Percentiles rank a stretch among this genome's conserved stretches.
These are phyloP conservation scores for Mus spicilegus DNA, from an alignment of 2,113 vertebrate genomes.

Conservation along the genomic window DNA sequence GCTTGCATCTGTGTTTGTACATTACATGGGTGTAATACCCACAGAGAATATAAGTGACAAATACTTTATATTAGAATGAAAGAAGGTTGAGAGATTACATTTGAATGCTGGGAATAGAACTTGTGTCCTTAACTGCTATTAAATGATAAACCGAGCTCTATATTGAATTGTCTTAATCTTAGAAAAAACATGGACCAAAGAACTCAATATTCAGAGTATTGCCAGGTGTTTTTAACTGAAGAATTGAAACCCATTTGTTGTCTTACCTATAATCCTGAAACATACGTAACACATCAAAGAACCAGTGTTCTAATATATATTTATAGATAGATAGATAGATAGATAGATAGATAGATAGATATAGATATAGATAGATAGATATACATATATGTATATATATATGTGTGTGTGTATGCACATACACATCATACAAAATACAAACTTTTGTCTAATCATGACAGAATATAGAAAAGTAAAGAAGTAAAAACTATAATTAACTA, in stretches of 20 bases:
- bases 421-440: not conserved
- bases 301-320: not conserved
- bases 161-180: not conserved
- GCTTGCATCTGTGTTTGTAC: not conserved
- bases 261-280: not conserved
- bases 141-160: not conserved
- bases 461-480: conserved; percentile 8
- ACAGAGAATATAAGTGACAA: not conserved
- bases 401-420: no score
- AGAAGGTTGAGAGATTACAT: not conserved
- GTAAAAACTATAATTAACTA: not conserved
- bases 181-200: not conserved
- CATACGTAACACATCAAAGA: not conserved
- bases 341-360: no score
- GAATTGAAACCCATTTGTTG: not conserved
- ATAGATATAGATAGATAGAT: not conserved
- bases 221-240: not conserved
- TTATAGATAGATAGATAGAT: no score
- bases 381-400: no score
- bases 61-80: not conserved
- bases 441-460: not conserved
- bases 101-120: not conserved
- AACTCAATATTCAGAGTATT: not conserved
- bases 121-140: not conserved
- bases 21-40: not conserved